Percentiles rank a stretch among this genome's conserved stretches.
Conservation (phyloP, 2,113 vertebrate species). For the Pimephales promelas region DNA sequence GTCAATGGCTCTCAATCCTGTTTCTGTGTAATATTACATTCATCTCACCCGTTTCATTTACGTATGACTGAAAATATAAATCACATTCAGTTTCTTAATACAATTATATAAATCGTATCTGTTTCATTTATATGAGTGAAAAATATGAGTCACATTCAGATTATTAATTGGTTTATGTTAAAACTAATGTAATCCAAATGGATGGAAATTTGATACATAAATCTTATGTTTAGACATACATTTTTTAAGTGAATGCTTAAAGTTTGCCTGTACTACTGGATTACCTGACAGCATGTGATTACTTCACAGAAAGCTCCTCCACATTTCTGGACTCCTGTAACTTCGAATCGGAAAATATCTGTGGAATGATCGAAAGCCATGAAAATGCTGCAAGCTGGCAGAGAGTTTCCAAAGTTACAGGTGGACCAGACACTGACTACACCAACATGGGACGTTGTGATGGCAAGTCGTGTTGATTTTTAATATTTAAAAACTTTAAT, state of each 20-base stretch:
- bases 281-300: background rate
- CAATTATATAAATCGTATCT: too few relatives aligned
- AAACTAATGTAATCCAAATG: too few relatives aligned
- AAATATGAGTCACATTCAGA: too few relatives aligned
- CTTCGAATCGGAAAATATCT: slow-evolving; percentile 90
- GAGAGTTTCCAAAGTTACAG: slow-evolving; percentile 62
- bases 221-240: too few relatives aligned
- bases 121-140: too few relatives aligned
- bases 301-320: slow-evolving; percentile 76
- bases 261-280: slow-evolving; percentile 1
- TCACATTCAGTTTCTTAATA: too few relatives aligned
- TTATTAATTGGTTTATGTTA: too few relatives aligned
- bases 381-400: slow-evolving; percentile 78
- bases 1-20: too few relatives aligned
- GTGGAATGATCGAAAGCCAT: slow-evolving; percentile 89
- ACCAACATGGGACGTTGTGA: slow-evolving; percentile 84
- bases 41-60: too few relatives aligned
- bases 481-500: background rate
- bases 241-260: slow-evolving; percentile 17
- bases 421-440: slow-evolving; percentile 83
- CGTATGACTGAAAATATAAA: too few relatives aligned
- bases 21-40: too few relatives aligned
- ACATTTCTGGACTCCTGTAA: slow-evolving; percentile 91
- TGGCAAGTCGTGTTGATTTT: slow-evolving; percentile 71
- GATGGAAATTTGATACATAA: too few relatives aligned